These are phyloP conservation scores for Acipenser ruthenus DNA, from an alignment of 2,797 vertebrate genomes.

Conservation along the genomic window DNA sequence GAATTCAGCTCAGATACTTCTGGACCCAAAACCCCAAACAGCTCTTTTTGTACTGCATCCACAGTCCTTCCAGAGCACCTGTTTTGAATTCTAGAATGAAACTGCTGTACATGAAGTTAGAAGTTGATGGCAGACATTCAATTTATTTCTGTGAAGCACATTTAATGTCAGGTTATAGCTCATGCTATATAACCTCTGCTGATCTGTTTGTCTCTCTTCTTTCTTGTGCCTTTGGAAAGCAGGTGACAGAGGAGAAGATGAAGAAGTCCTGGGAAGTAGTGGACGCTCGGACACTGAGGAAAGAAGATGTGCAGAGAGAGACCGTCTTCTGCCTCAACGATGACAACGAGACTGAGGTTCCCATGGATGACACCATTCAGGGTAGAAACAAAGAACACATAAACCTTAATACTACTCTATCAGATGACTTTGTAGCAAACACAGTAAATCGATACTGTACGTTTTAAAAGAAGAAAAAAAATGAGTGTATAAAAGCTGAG, in stretches of 20 bases:
- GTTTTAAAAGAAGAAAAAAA: too few relatives aligned
- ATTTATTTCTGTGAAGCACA: neutral
- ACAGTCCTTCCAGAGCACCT: too few relatives aligned
- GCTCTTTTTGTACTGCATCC: too few relatives aligned
- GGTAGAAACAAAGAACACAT: conserved; percentile 46
- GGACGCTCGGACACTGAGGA: conserved; percentile 77
- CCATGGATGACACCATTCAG: conserved; percentile 82
- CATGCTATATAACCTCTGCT: too few relatives aligned
- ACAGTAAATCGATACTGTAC: too few relatives aligned
- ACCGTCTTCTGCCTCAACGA: conserved; percentile 86
- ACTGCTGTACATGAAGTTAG: neutral
- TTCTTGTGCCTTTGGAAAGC: conserved; percentile 26
- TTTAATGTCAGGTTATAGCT: neutral
- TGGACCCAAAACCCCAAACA: too few relatives aligned
- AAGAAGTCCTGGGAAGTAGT: conserved; percentile 79
- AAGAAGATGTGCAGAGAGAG: conserved; percentile 77
- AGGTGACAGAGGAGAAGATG: conserved; percentile 76
- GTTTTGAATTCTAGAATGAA: neutral
- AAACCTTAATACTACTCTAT: too few relatives aligned
- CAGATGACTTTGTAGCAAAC: too few relatives aligned
- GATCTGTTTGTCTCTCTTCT: neutral
- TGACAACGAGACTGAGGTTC: conserved; percentile 89
- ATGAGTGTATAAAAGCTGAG: too few relatives aligned
- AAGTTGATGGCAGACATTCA: too few relatives aligned
- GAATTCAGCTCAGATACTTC: too few relatives aligned